phyloP scores from a whole-genome alignment of 2,797 vertebrate genomes.

The Tadarida brasiliensis region DNA sequence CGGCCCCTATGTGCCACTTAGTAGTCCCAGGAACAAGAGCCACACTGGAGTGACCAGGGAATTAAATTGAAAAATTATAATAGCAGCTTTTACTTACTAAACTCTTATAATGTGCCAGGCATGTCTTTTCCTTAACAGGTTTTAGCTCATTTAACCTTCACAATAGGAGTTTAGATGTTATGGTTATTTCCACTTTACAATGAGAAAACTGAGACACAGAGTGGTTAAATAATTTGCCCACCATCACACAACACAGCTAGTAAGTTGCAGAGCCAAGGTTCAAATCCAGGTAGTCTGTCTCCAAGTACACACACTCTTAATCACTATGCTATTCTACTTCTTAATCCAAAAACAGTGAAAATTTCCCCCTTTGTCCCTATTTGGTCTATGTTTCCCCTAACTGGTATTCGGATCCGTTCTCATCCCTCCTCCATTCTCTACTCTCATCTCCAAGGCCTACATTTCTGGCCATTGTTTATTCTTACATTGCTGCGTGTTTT shows the following conservation, averaged over 20 bases:
- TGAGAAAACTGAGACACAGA: background rate
- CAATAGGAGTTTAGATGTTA: background rate
- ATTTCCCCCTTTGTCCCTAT: background rate
- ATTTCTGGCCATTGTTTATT: background rate
- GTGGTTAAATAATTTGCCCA: background rate
- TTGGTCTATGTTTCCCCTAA: background rate
- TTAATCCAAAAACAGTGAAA: background rate
- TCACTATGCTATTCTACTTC: background rate
- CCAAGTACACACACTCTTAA: background rate
- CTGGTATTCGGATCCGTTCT: background rate
- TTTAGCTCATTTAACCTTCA: slow-evolving; percentile 1
- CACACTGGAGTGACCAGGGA: background rate
- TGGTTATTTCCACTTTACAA: background rate
- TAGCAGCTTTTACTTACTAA: background rate
- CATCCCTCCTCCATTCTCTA: background rate
- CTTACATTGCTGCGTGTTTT: background rate
- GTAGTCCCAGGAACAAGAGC: background rate
- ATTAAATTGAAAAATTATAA: background rate
- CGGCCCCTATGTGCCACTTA: background rate
- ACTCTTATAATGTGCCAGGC: background rate
- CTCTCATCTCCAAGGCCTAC: background rate
- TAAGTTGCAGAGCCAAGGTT: background rate
- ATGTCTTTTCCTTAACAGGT: background rate
- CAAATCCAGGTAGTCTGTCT: background rate
- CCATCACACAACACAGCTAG: background rate